phyloP scores from a whole-genome alignment of 2,888 invertebrate genomes.

The Conus canariensis region DNA sequence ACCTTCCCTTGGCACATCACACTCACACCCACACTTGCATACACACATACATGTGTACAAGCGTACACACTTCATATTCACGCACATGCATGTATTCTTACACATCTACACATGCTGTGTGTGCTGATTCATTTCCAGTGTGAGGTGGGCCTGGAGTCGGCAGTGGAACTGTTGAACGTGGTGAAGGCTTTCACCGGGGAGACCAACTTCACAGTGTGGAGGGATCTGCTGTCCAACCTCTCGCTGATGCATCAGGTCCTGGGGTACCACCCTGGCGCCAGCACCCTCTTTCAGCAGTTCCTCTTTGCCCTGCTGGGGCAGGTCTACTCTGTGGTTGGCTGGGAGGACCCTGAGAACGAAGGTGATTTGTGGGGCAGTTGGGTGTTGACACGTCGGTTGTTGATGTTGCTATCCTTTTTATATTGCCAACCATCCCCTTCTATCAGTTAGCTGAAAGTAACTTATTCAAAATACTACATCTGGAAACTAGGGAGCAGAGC shows the following conservation, averaged over 20 bases:
- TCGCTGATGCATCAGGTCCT: slow-evolving; percentile 87
- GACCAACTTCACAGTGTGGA: slow-evolving; percentile 96
- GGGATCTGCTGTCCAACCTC: slow-evolving; percentile 83
- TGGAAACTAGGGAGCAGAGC: too few relatives aligned
- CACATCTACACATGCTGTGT: not conserved
- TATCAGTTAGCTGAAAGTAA: too few relatives aligned
- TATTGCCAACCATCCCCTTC: too few relatives aligned
- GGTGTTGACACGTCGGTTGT: too few relatives aligned
- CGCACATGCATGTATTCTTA: not conserved
- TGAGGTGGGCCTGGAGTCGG: slow-evolving; percentile 89
- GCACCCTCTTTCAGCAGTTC: slow-evolving; percentile 87
- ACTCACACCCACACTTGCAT: not conserved
- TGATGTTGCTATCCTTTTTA: too few relatives aligned
- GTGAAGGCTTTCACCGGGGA: slow-evolving; percentile 91
- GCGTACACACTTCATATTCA: not conserved
- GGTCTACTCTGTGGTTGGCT: slow-evolving; percentile 88
- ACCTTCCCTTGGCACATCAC: not conserved
- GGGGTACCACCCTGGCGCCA: slow-evolving; percentile 87
- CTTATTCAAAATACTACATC: too few relatives aligned
- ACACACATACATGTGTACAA: not conserved
- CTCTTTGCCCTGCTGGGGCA: slow-evolving; percentile 87
- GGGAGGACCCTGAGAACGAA: slow-evolving; percentile 88
- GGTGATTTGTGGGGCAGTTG: slow-evolving; percentile 77
- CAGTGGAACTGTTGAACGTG: slow-evolving; percentile 88
- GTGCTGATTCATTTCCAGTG: slow-evolving; percentile 60